phyloP scores from a whole-genome alignment of 2,113 vertebrate genomes.

The Callospermophilus lateralis region DNA sequence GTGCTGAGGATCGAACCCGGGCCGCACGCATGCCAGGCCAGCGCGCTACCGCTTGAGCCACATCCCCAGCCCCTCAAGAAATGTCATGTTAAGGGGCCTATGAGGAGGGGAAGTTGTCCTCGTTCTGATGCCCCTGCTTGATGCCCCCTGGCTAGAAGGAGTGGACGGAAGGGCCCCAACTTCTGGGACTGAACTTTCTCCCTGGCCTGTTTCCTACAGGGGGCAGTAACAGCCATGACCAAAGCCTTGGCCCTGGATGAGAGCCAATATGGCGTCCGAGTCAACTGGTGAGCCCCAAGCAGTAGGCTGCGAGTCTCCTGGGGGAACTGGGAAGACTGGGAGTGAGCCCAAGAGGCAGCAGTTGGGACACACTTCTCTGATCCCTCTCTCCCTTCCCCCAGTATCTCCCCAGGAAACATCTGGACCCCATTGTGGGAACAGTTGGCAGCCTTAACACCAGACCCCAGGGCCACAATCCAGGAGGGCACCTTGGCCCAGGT shows the following conservation, averaged over 20 bases:
- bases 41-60: too few relatives aligned
- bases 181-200: not conserved
- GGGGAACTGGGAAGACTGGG: not conserved
- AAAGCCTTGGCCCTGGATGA: constrained; percentile 94
- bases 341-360: not conserved
- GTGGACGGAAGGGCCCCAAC: fast-evolving
- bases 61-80: too few relatives aligned
- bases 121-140: not conserved
- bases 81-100: not conserved
- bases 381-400: constrained; percentile 47
- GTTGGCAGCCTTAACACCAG: constrained; percentile 81
- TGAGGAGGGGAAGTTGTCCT: not conserved
- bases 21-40: too few relatives aligned
- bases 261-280: constrained; percentile 88
- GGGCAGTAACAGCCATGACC: constrained; percentile 91
- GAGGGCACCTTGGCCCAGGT: constrained; percentile 88
- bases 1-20: too few relatives aligned
- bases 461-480: constrained; percentile 82
- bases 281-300: constrained; percentile 89
- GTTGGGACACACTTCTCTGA: not conserved
- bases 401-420: constrained; percentile 92
- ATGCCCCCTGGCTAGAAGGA: not conserved
- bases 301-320: fast-evolving
- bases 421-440: constrained; percentile 91
- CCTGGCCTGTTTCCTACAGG: constrained; percentile 78